phyloP scores from a whole-genome alignment of 2,888 invertebrate genomes.

The Dasysyrphus tricinctus region DNA sequence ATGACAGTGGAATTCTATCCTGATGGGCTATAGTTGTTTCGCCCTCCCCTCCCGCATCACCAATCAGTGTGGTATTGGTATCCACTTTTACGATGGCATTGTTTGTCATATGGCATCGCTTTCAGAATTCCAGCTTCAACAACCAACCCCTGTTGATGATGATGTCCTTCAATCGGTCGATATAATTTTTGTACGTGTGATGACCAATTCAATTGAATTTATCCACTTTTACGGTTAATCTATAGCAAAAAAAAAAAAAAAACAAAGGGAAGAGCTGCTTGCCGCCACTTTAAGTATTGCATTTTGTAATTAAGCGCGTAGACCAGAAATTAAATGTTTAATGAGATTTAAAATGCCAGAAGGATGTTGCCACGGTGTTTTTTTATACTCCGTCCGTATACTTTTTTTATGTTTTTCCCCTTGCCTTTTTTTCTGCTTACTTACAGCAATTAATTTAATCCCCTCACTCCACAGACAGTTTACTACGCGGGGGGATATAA shows the following conservation, averaged over 20 bases:
- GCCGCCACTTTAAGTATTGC: conserved; percentile 73
- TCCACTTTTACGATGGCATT: conserved; percentile 69
- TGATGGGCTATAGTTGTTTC: background rate
- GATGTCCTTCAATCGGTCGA: background rate
- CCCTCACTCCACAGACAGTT: conserved; percentile 48
- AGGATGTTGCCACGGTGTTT: conserved; percentile 60
- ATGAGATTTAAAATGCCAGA: conserved; percentile 74
- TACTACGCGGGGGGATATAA: background rate
- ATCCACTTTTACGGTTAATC: conserved; percentile 71
- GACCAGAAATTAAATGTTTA: conserved; percentile 76
- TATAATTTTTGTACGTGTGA: conserved; percentile 32
- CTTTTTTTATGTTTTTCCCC: conserved; percentile 25
- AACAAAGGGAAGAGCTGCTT: conserved; percentile 55
- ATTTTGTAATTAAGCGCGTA: conserved; percentile 75
- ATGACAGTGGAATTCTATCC: conserved; percentile 75
- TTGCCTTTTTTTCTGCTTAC: conserved; percentile 40
- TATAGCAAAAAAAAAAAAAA: conserved; percentile 38
- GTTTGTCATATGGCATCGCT: conserved; percentile 71
- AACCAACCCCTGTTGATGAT: background rate
- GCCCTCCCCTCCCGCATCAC: background rate
- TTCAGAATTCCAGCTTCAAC: conserved; percentile 13
- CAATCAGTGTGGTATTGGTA: conserved; percentile 53
- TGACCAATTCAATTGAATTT: conserved; percentile 69
- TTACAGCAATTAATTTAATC: conserved; percentile 74
- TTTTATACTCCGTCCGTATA: conserved; percentile 2